Base-by-base conservation (phyloP, 2,888 invertebrate species). In the Caenorhabditis afra region DNA sequence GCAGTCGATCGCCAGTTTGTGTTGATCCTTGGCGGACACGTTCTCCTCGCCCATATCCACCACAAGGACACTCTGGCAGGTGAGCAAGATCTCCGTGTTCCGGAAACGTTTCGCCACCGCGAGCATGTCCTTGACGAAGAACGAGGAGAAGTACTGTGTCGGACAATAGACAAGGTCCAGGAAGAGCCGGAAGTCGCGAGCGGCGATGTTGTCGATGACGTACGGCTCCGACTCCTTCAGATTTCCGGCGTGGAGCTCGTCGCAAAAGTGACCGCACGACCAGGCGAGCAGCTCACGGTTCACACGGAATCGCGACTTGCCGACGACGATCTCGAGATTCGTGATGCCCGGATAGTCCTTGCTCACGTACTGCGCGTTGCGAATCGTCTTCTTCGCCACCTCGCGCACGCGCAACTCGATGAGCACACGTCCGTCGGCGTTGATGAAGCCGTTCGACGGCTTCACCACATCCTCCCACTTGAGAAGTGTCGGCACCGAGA, bases 41-140 rank as follows among this genome's bases (percentile, higher is more conserved):
- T 52, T 50, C 10, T 68, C 59, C 52, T 68, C 59, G 8, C 59
- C 59, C 45, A 68, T 44, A 45, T 68, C 68, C 45, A 59, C 68
- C 20, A 68, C 0, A 3, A 68, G 10, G 20, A 68, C 68, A 35
- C 59, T 68, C 35, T 68, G 68, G 18, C 68, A 68, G 0, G 68
- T 44, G 11, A 29, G 41, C 10, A 59, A 20, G 3, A 68, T 41
- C 18, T 68, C 68, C 14, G 39, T 11, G 44, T 59, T 68, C 14
- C 23, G 41, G 37, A 68, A 68, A 1, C 59, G 37, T n/a, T 45
- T 59, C 18, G 68, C 68, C 8, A 52, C 14, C n/a, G 7, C 16
- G 5, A 68, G 37, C 41, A 68, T 68, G 59, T 68, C 68, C 41
- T 68, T 68, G 16, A 59, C 68, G 44, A 44, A 41, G 37, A 44